Base-by-base conservation (phyloP, 2,113 vertebrate genomes). In the Mesoclemmys tuberculata region DNA sequence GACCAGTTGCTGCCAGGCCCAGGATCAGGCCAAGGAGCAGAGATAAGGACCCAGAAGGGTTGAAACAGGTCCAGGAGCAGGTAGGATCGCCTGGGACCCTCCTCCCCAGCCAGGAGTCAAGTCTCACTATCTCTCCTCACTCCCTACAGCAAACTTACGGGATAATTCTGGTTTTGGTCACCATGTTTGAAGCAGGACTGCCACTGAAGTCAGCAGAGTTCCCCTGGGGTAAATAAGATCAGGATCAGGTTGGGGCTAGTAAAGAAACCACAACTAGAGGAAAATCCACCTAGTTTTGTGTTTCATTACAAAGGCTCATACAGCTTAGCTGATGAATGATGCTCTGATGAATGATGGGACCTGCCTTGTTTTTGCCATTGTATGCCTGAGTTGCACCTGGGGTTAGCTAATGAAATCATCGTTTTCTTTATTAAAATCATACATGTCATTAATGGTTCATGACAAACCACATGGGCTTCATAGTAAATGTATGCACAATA, bases 381-480 rank as follows among this genome's bases (percentile, higher is more conserved):
- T 46, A 86, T 31, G 78, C 41, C 91, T 92, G 83, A 94, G 46
- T 93, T 94, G 49, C 52, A 82, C 13, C 64, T 24, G 61, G 82
- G 54, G n/a, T 89, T 87, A 96, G 84, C 78, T 94, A 94, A 93
- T 86, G 82, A 93, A 94, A 92, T 95, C 27, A 90, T 55, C 41
- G 22, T 41, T 91, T 82, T 92, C 84, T 91, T 94, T 94, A 94
- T 90, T 93, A 91, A 95, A 96, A 95, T 96, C 94, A 94, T n/a
- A n/a, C 85, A 78, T 26, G 93, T 94, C 85, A 88, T 81, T 92
- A 85, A 68, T 94, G 86, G 91, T 92, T 96, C 93, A 89, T 29
- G 89, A 83, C 87, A 93, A 94, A 94, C 18, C 94, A 89, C 78
- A 90, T 74, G 64, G 19, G 88, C 46, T 96, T 92, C 71, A 35